A percentile compares a stretch with the other conserved stretches of the same genome.
phyloP scores from a whole-genome alignment of 2,113 vertebrate genomes.

The Menidia beryllina region DNA sequence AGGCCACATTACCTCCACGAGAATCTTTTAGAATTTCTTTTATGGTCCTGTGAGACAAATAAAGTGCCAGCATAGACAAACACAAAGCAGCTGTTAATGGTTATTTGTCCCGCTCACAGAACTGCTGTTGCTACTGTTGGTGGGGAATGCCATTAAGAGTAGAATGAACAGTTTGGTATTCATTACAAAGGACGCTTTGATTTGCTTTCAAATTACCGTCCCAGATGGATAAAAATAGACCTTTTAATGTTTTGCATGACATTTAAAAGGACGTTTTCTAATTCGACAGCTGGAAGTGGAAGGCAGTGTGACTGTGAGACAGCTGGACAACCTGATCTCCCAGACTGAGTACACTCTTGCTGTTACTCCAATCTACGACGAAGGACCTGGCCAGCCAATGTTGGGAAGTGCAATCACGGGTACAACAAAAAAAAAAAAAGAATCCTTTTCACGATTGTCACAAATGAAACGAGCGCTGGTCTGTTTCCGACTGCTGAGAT shows the following conservation, averaged over 20 bases:
- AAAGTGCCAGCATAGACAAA: not conserved
- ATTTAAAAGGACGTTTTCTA: not conserved
- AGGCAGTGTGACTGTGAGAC: constrained; percentile 81
- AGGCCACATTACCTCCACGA: constrained; percentile 16
- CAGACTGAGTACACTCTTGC: constrained; percentile 89
- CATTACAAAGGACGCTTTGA: not conserved
- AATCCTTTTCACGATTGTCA: constrained; percentile 3
- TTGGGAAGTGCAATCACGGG: constrained; percentile 87
- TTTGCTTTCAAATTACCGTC: not conserved
- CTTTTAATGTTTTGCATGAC: not conserved
- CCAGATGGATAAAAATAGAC: not conserved
- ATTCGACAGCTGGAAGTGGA: constrained; percentile 88
- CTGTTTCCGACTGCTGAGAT: not conserved
- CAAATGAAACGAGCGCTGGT: not conserved
- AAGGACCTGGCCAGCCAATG: constrained; percentile 83
- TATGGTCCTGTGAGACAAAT: constrained; percentile 10
- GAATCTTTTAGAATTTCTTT: constrained; percentile 14
- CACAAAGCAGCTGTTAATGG: constrained; percentile 5
- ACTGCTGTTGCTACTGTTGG: constrained; percentile 6
- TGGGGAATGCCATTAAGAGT: constrained; percentile 19
- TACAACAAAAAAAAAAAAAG: constrained; percentile 65
- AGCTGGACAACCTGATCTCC: constrained; percentile 88
- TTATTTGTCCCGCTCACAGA: not conserved
- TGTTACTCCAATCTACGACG: constrained; percentile 90
- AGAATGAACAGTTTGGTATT: not conserved